Evolutionary conservation across 1,140 invertebrate species (phyloP).

Genomic region (Cepaea nemoralis): DNA sequence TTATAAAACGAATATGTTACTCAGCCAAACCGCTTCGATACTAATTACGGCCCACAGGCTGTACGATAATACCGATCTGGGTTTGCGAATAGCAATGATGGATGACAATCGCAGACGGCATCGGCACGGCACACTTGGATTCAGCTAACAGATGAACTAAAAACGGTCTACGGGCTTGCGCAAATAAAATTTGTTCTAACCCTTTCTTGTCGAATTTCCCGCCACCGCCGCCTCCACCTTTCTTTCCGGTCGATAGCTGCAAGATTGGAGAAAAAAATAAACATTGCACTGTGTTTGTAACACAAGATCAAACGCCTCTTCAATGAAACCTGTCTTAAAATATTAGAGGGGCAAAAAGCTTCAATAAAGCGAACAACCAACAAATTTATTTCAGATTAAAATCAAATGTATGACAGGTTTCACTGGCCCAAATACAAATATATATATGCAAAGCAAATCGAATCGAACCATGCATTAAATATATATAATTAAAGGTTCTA

Average conservation of each 20-base stretch:
- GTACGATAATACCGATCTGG: conserved; percentile 35
- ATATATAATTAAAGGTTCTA: too few species aligned
- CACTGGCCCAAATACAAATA: conserved; percentile 22
- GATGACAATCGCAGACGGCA: conserved; percentile 41
- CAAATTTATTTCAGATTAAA: not conserved
- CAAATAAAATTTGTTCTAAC: conserved; percentile 37
- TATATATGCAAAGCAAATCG: conserved; percentile 3
- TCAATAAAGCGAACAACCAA: not conserved
- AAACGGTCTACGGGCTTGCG: conserved; percentile 30
- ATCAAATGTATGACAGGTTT: conserved; percentile 11
- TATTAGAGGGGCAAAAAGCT: not conserved
- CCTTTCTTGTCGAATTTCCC: conserved; percentile 45
- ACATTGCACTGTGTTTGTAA: conserved; percentile 28
- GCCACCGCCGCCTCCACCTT: conserved; percentile 39
- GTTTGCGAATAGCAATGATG: conserved; percentile 13
- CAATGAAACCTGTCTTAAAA: conserved; percentile 35
- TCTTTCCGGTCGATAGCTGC: conserved; percentile 45
- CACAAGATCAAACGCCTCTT: conserved; percentile 11
- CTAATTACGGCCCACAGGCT: conserved; percentile 35
- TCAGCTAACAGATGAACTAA: conserved; percentile 35
- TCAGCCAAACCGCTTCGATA: conserved; percentile 23
- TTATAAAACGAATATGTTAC: too few species aligned
- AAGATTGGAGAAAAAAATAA: conserved; percentile 42
- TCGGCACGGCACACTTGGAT: conserved; percentile 37
- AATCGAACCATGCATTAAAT: conserved; percentile 10